A percentile compares a stretch with the other conserved stretches of the same genome.
phyloP scores from a whole-genome alignment of 1,140 invertebrate genomes.

The Augochlora pura region DNA sequence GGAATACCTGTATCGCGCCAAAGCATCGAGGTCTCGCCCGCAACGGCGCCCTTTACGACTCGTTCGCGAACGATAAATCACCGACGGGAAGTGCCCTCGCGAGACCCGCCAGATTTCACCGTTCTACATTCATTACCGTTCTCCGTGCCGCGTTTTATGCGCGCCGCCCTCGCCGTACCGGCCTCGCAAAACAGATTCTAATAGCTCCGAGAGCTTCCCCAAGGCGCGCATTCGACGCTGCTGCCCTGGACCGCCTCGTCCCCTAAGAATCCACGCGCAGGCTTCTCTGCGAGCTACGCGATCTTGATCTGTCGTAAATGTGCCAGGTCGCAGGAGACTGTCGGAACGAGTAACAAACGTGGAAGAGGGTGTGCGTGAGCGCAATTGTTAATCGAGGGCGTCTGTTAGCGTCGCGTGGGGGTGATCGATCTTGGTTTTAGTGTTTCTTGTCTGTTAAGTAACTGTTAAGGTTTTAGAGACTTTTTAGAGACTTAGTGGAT shows the following conservation, averaged over 20 bases:
- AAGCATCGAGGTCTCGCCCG: constrained; percentile 9
- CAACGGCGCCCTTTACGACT: constrained; percentile 36
- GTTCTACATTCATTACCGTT: constrained; percentile 49
- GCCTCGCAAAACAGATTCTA: constrained; percentile 42
- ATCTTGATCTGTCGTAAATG: constrained; percentile 43
- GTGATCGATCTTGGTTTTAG: too few species aligned
- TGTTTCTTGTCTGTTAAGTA: too few species aligned
- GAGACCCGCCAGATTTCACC: constrained; percentile 36
- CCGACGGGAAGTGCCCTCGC: constrained; percentile 23
- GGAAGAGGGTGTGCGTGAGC: too few species aligned
- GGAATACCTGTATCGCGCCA: too few species aligned
- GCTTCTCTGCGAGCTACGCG: background rate
- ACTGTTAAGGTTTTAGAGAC: too few species aligned
- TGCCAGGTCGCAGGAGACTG: background rate
- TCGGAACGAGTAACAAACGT: background rate
- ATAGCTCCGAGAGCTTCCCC: background rate
- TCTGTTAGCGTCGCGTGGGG: background rate
- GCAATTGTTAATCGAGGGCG: constrained; percentile 23
- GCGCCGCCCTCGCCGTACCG: background rate
- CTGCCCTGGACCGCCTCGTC: background rate
- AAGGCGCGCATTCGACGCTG: background rate
- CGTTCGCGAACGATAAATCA: constrained; percentile 49
- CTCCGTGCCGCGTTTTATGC: constrained; percentile 35
- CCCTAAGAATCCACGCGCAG: background rate
- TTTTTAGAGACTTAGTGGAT: too few species aligned